Evolutionary conservation across 1,140 invertebrate species (phyloP), one percentile per base, ranked within the genome.

Genomic region (Piezodorus guildinii): DNA sequence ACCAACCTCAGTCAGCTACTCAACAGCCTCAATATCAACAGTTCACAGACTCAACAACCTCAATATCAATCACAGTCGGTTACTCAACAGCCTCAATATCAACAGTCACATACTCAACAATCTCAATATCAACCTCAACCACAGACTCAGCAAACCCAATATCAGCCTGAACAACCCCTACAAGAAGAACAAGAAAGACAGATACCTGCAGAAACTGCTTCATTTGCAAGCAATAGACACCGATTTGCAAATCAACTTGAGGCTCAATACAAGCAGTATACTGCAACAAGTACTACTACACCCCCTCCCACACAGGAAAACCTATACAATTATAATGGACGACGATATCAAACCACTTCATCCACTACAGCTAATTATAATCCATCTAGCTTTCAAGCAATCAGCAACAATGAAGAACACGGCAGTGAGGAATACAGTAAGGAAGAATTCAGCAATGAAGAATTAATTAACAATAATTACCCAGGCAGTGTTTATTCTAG

Each of bases 151-250:
- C 34, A 39, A 21, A 1, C 34, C 12, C 34, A 39, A 10, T n/a
- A n/a, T n/a, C n/a, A n/a, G n/a, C n/a, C n/a, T n/a, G n/a, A n/a
- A 3, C 49, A 25, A 8, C 34, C 15, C 9, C 46, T 62, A n/a
- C 60, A 23, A 39, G 0, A 65, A 67, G 23, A 2, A 17, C 34
- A 76, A 66, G 87, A 90, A 71, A 81, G 80, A 61, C 87, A 90
- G 73, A 79, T 85, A 2, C 79, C 83, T 0, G 84, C 87, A 2
- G 88, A 90, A 73, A 85, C 83, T 2, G 84, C 85, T 0, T 85
- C 85, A 0, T 87, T 87, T 70, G 81, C 83, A 0, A 81, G 81
- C 27, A 82, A 75, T n/a, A 72, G 71, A 30, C 65, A 66, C 23
- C 61, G 64, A 19, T 68, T 68, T 65, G 65, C 59, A 19, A 65